Evolutionary conservation across 2,888 invertebrate genomes (phyloP), one percentile per base, ranked within the genome.

Genomic region (Drosophila fulvimacula): DNA sequence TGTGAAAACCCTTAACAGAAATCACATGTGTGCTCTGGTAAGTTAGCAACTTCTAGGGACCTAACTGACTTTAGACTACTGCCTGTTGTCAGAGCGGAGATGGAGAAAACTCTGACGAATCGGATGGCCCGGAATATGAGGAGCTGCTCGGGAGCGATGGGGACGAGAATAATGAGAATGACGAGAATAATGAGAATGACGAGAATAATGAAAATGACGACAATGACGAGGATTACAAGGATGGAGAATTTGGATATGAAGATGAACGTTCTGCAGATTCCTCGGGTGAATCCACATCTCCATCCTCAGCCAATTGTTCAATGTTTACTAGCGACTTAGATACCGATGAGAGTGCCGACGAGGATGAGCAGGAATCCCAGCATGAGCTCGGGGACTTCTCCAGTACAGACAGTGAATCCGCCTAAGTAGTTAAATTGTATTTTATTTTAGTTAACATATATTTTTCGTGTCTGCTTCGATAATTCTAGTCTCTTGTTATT

Each of bases 1-100:
- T 27, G 62, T 84, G 3, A 90, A 89, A 41, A 55, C 49, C 2
- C 34, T 81, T 19, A 56, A 81, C 0, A 65, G 65, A 2, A 69
- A 77, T 36, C 79, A 80, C 4, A 63, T 78, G 7, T 13, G 13
- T 17, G 9, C 19, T 2, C 7, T 48, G 57, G 73, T 78, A 15
- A 62, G 68, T 62, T 9, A 1, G 5, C 13, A 2, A 2, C 9
- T 10, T 38, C 10, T 6, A 21, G 15, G 6, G 6, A 6, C 4
- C 6, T 1, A 21, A 30, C 4, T 1, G 7, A 4, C 19, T 6
- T 36, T 9, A 9, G 1, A 7, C 11, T 13, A 10, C 11, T 5
- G 24, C 27, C 15, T n/a, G 3, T 1, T 5, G 39, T 9, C 21
- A 57, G 42, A 44, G 34, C 48, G 46, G 3, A 0, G 41, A 41